A percentile compares a stretch with the other conserved stretches of the same genome.
phyloP scores from a whole-genome alignment of 2,888 invertebrate species.

The Bursaphelenchus okinawaensis region DNA sequence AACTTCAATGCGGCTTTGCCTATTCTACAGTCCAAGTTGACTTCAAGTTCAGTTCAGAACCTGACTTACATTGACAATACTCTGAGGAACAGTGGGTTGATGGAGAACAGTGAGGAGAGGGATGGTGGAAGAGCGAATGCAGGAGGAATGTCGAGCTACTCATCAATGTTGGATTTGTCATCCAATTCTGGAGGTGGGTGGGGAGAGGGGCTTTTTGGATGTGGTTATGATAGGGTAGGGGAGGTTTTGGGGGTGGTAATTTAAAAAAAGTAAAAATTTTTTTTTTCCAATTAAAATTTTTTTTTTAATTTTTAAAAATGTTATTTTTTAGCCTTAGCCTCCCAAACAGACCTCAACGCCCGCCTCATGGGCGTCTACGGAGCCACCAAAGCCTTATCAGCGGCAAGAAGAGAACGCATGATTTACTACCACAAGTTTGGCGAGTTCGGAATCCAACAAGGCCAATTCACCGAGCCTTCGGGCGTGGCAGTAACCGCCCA shows the following conservation, averaged over 20 bases:
- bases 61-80: no score
- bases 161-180: not conserved
- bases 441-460: constrained; percentile 78
- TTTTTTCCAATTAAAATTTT: no score
- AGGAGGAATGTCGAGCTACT: not conserved
- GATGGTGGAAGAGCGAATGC: no score
- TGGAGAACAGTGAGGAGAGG: no score
- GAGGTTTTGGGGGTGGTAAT: no score
- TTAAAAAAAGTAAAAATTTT: not conserved
- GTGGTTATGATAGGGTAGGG: no score
- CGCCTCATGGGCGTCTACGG: not conserved
- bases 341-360: not conserved
- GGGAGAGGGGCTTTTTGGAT: no score
- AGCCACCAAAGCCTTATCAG: not conserved
- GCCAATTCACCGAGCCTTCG: constrained; percentile 94
- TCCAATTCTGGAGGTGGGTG: not conserved
- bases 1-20: not conserved
- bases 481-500: constrained; percentile 95
- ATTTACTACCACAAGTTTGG: constrained; percentile 99
- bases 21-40: not conserved
- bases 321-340: not conserved
- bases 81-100: no score
- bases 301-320: not conserved
- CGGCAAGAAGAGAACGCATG: constrained; percentile 65
- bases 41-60: not conserved